These are phyloP conservation scores for Hydropsyche tenuis DNA, from an alignment of 1,140 invertebrate species.

Conservation along the genomic window DNA sequence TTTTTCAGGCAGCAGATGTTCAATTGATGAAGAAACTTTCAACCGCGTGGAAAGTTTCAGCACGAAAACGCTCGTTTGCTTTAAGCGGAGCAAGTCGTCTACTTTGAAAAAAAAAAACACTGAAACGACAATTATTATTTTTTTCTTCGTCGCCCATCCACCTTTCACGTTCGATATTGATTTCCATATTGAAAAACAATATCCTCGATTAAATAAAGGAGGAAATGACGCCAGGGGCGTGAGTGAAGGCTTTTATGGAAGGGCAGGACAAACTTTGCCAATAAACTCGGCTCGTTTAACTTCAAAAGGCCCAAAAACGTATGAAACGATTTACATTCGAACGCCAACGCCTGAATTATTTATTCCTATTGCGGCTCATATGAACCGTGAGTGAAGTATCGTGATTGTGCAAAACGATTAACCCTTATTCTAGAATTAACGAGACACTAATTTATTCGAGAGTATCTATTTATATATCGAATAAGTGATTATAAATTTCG, in stretches of 20 bases:
- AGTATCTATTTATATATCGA: too few relatives aligned
- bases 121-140: too few relatives aligned
- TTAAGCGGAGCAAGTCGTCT: background rate
- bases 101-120: too few relatives aligned
- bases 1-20: conserved; percentile 17
- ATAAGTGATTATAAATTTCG: too few relatives aligned
- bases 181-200: background rate
- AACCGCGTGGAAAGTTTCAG: background rate
- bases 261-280: background rate
- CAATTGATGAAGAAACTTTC: conserved; percentile 24
- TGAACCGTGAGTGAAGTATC: too few relatives aligned
- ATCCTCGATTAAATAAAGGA: background rate
- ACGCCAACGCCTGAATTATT: background rate
- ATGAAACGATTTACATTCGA: background rate
- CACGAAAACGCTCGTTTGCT: background rate
- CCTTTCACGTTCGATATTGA: too few relatives aligned
- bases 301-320: conserved; percentile 11
- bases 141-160: too few relatives aligned
- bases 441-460: too few relatives aligned
- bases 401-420: too few relatives aligned
- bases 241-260: background rate
- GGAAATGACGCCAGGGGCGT: background rate
- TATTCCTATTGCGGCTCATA: too few relatives aligned
- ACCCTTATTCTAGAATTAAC: too few relatives aligned
- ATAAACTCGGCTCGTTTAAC: conserved; percentile 19